Evolutionary conservation across 2,888 invertebrate species (phyloP), one percentile per base, ranked within the genome.

Genomic region (Sepioteuthis lessoniana): DNA sequence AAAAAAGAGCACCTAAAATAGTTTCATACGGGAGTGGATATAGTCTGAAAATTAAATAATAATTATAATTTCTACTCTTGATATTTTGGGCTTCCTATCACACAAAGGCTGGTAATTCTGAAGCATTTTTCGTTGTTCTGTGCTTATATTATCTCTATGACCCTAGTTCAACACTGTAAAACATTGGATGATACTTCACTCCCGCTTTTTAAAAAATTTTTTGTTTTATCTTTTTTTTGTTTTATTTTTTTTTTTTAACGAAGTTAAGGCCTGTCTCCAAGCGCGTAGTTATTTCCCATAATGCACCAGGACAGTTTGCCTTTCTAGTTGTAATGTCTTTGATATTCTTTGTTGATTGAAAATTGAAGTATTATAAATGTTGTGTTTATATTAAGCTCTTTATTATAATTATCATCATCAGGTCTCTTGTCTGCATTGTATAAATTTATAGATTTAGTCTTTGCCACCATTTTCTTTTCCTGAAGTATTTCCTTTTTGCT

Each of bases 251-350:
- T n/a, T 76, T 35, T 5, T 21, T 76, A 2, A n/a, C 0, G 16
- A 76, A n/a, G 76, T 25, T n/a, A 76, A 60, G 60, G 28, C 55
- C 55, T 25, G 55, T 60, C 28, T 60, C 55, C 55, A 60, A n/a
- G 76, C 76, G 76, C 76, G n/a, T 76, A 76, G 76, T n/a, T 19
- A n/a, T 76, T 76, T 35, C 76, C 76, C n/a, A 76, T 13, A 76
- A 76, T 76, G 76, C 76, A 76, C 76, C 76, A 76, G 76, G 76
- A 76, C 76, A 16, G 76, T 76, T 76, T n/a, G 76, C 76, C n/a
- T n/a, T 76, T 76, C n/a, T 76, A 76, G 76, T 76, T 76, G 76
- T 35, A n/a, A 76, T 76, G n/a, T 35, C n/a, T 0, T 76, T 76
- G 76, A 76, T 76, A 76, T 76, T 76, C 60, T 8, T 4, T 76